Base-by-base conservation (phyloP, 2,113 vertebrate species). In the Marcusenius ussheri region DNA sequence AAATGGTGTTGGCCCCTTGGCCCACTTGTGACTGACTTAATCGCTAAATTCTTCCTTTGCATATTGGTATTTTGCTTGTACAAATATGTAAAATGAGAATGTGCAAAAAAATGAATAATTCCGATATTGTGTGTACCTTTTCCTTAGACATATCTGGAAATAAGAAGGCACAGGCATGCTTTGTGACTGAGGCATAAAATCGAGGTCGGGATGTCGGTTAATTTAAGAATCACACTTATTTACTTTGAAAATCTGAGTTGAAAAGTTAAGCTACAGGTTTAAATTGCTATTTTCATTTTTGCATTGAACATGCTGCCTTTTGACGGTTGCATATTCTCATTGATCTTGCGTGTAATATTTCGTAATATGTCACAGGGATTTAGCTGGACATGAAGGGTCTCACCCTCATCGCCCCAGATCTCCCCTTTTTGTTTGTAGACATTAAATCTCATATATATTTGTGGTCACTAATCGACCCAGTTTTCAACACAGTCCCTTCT, bases 1-100 rank as follows among this genome's bases (percentile, higher is more conserved):
- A 89, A 45, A 24, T 50, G 70, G 45, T 31, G 15, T 74, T 46
- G 88, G 88, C 74, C 74, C 31, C 13, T 70, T 51, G 49, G 77
- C 53, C 74, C 51, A 62, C 21, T 21, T 83, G 39, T 46, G 49
- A 53, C 47, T 53, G 49, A 42, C 10, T 45, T 80, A 27, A 39
- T 89, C n/a, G 49, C 74, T 49, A 84, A 45, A 53, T 56, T 47
- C 80, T 45, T 47, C 94, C 90, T 92, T 94, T 94, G 93, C 93
- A 93, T 93, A 93, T 94, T 77, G 83, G 92, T 89, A 89, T 91
- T 95, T 93, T 95, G 91, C 93, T 95, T 93, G 77, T 93, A 90
- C 93, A 93, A 90, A 94, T 83, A 94, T 93, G 92, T 93, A 92
- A 93, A 91, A 94, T 89, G 88, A 93, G 91, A 93, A 92, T 89